These are phyloP conservation scores for Batillaria attramentaria DNA, from an alignment of 1,140 invertebrate species.

Conservation along the genomic window DNA sequence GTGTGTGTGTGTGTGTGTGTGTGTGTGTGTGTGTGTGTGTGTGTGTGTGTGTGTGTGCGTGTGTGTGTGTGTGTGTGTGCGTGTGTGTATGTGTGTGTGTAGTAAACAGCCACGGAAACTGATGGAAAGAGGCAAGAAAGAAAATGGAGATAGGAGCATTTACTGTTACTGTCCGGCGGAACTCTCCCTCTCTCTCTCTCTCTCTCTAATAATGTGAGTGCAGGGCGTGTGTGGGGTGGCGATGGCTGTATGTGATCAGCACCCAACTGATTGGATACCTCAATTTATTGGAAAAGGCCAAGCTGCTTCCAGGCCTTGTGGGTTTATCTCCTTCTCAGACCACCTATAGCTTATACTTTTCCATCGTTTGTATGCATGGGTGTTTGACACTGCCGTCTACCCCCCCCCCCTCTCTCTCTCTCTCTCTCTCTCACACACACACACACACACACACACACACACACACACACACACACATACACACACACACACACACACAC, in stretches of 20 bases:
- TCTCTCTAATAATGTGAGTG: too few species aligned
- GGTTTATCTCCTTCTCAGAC: too few species aligned
- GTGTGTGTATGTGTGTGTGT: neutral
- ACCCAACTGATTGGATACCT: too few species aligned
- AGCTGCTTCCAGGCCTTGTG: too few species aligned
- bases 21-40: constrained; percentile 5
- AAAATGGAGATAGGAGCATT: too few species aligned
- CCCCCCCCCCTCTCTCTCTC: neutral
- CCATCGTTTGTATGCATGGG: too few species aligned
- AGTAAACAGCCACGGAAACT: neutral
- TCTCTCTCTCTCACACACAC: neutral
- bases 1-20: constrained; percentile 8
- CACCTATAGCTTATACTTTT: too few species aligned
- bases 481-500: constrained; percentile 8
- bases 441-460: neutral
- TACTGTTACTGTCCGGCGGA: too few species aligned
- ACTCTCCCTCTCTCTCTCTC: too few species aligned
- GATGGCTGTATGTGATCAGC: too few species aligned
- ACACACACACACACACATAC: constrained; percentile 5
- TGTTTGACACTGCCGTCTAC: neutral
- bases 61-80: neutral
- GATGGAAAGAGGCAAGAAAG: neutral
- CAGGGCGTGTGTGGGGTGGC: too few species aligned
- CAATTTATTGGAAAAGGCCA: too few species aligned
- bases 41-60: neutral